Evolutionary conservation across 1,140 invertebrate species (phyloP).

Genomic region (Caenorhabditis briggsae): DNA sequence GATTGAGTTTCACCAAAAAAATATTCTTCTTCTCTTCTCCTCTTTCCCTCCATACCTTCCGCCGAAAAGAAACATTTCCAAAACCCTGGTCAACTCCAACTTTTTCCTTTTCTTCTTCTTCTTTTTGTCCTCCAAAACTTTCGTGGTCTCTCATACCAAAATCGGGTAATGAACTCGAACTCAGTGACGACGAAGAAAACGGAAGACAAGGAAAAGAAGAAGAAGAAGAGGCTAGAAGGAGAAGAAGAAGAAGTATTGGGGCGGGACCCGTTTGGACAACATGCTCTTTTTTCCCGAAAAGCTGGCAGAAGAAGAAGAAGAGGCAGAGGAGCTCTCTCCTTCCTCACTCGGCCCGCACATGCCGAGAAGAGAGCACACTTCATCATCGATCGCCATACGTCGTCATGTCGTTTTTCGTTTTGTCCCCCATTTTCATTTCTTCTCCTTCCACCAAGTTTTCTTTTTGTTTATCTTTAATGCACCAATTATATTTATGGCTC

Average conservation of each 20-base stretch:
- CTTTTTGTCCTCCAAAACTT: constrained; percentile 29
- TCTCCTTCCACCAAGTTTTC: neutral
- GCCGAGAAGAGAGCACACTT: constrained; percentile 42
- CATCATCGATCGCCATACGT: constrained; percentile 49
- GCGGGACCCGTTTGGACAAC: constrained; percentile 26
- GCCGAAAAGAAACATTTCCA: neutral
- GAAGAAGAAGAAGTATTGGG: constrained; percentile 41
- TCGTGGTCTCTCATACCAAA: neutral
- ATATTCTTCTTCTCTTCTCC: no score
- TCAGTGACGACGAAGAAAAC: constrained; percentile 39
- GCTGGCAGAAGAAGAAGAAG: neutral
- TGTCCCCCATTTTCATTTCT: neutral
- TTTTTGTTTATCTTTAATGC: neutral
- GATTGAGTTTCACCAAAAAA: constrained; percentile 43
- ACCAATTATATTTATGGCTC: no score
- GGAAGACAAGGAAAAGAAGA: constrained; percentile 32
- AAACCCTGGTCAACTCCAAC: neutral
- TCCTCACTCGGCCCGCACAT: neutral
- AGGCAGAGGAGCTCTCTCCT: neutral
- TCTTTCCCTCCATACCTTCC: neutral
- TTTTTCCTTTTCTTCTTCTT: neutral
- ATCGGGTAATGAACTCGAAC: constrained; percentile 49
- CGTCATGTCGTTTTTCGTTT: constrained; percentile 31
- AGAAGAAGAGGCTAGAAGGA: neutral
- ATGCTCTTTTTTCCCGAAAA: constrained; percentile 53